These are phyloP conservation scores for Orussus abietinus DNA, from an alignment of 1,140 invertebrate species.

Conservation along the genomic window DNA sequence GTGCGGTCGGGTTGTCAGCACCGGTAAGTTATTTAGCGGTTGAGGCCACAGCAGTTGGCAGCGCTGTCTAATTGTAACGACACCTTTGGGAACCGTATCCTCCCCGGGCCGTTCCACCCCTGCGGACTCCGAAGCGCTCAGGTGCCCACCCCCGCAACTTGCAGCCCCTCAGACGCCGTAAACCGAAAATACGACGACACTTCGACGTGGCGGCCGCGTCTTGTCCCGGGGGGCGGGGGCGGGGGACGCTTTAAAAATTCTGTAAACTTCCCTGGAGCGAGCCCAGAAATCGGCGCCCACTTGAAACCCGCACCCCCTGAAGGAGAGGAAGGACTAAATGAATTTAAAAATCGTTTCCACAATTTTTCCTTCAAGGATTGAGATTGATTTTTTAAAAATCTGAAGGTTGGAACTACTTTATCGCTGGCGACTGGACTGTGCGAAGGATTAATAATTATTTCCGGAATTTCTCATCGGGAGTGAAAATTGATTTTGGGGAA, in stretches of 20 bases:
- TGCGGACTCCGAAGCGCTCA: constrained; percentile 35
- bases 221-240: constrained; percentile 9
- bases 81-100: constrained; percentile 43
- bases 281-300: too few species aligned
- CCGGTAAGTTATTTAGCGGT: constrained; percentile 50
- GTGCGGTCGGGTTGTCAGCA: constrained; percentile 47
- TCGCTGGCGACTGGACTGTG: too few species aligned
- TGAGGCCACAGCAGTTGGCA: constrained; percentile 42
- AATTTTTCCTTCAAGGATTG: not conserved
- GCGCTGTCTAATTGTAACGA: constrained; percentile 51
- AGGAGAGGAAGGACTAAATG: too few species aligned
- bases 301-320: too few species aligned
- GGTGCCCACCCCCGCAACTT: constrained; percentile 18
- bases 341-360: not conserved
- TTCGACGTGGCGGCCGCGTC: constrained; percentile 25
- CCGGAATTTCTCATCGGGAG: too few species aligned
- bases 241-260: constrained; percentile 4
- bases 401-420: too few species aligned
- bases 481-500: too few species aligned
- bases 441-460: too few species aligned
- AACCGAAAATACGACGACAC: constrained; percentile 43
- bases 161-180: constrained; percentile 32
- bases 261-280: too few species aligned
- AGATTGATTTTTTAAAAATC: too few species aligned
- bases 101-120: constrained; percentile 20